Conservation (phyloP, 2,113 vertebrate genomes). For the Grantiella picta region DNA sequence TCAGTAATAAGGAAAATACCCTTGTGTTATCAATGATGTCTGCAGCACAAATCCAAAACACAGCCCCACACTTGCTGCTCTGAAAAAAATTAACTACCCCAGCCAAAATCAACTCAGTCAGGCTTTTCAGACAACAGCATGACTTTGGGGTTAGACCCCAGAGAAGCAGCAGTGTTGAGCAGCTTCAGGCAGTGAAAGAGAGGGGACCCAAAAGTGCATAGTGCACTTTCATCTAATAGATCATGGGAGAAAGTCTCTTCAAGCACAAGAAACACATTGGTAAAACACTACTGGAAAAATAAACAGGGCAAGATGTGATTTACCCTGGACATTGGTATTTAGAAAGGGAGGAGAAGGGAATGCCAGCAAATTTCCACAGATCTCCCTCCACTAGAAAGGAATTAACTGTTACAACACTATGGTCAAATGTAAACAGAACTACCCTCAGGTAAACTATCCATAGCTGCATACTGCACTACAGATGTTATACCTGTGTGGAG, state of each 20-base stretch:
- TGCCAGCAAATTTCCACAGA: neutral
- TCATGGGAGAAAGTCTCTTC: neutral
- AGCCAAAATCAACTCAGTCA: fast-evolving
- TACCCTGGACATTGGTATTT: neutral
- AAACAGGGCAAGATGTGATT: neutral
- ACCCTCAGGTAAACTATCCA: neutral
- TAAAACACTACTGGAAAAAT: neutral
- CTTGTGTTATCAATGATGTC: neutral
- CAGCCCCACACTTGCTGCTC: neutral
- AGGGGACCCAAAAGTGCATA: neutral
- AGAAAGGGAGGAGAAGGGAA: neutral
- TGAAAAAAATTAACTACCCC: neutral
- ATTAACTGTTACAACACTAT: neutral
- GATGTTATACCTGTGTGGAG: fast-evolving
- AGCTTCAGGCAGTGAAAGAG: neutral
- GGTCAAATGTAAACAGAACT: neutral
- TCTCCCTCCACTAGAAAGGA: neutral
- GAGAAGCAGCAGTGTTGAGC: neutral
- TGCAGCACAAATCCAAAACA: neutral
- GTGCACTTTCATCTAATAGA: neutral
- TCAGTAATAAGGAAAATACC: neutral
- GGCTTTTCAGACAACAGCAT: neutral
- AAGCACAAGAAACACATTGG: fast-evolving
- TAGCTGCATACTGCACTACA: neutral
- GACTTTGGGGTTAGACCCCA: neutral